These are phyloP conservation scores for Drosophila leonis DNA, from an alignment of 2,888 invertebrate genomes.

Conservation along the genomic window DNA sequence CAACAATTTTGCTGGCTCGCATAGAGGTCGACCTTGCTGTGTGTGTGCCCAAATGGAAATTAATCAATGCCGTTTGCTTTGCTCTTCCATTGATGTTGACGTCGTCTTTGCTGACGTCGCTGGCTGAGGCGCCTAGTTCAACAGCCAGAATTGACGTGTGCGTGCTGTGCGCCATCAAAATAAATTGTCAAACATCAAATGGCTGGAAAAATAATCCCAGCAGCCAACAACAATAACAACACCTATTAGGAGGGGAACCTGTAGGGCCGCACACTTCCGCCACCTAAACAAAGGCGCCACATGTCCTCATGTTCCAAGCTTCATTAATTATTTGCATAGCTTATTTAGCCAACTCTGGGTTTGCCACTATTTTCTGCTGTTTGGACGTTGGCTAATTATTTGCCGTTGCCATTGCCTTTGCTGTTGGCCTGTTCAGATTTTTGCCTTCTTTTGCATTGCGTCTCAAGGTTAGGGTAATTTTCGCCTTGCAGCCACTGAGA, in stretches of 20 bases:
- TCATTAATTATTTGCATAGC: slow-evolving; percentile 72
- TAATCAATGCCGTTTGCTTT: slow-evolving; percentile 75
- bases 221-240: slow-evolving; percentile 32
- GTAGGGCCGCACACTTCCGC: slow-evolving; percentile 51
- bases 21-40: slow-evolving; percentile 59
- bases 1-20: slow-evolving; percentile 62
- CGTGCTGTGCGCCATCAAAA: slow-evolving; percentile 74
- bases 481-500: slow-evolving; percentile 9
- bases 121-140: slow-evolving; percentile 35
- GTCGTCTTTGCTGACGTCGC: slow-evolving; percentile 45
- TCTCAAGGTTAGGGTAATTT: slow-evolving; percentile 51
- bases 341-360: slow-evolving; percentile 42
- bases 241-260: slow-evolving; percentile 9
- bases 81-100: slow-evolving; percentile 52
- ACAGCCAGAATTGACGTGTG: slow-evolving; percentile 51
- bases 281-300: slow-evolving; percentile 67
- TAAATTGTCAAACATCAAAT: slow-evolving; percentile 76
- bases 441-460: slow-evolving; percentile 22
- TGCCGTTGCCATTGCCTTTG: neutral
- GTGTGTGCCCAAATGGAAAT: slow-evolving; percentile 65
- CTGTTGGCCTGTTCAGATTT: neutral
- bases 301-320: slow-evolving; percentile 59
- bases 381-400: slow-evolving; percentile 51
- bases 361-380: slow-evolving; percentile 3
- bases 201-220: slow-evolving; percentile 40